phyloP scores from a whole-genome alignment of 2,113 vertebrate species.

The Solenodon paradoxus region DNA sequence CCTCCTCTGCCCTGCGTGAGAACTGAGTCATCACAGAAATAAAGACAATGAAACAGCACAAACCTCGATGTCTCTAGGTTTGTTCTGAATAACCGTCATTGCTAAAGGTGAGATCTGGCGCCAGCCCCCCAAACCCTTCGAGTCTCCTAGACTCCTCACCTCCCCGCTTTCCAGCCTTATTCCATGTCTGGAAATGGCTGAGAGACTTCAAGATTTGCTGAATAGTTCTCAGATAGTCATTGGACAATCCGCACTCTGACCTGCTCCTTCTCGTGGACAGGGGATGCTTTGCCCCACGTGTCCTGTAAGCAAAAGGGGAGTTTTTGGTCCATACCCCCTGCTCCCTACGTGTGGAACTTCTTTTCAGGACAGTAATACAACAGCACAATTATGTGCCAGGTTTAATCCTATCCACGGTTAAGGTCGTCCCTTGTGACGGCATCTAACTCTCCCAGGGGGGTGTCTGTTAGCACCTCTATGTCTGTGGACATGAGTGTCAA shows the following conservation, averaged over 20 bases:
- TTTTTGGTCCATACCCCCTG: not conserved
- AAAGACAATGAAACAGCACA: too few species aligned
- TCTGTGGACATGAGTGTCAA: too few species aligned
- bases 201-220: not conserved
- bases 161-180: not conserved
- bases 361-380: fast-evolving
- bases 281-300: too few species aligned
- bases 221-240: not conserved
- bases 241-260: not conserved
- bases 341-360: fast-evolving
- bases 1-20: too few species aligned
- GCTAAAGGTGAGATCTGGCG: too few species aligned
- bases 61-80: too few species aligned
- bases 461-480: too few species aligned
- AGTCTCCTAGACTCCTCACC: fast-evolving
- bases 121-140: too few species aligned
- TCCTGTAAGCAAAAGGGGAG: too few species aligned
- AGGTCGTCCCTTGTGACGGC: not conserved
- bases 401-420: not conserved
- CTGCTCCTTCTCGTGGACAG: not conserved
- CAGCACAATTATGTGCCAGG: not conserved
- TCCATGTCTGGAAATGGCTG: not conserved
- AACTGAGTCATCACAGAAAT: too few species aligned
- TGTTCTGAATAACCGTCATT: too few species aligned
- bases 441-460: not conserved